Evolutionary conservation across 2,888 invertebrate species (phyloP), one percentile per base, ranked within the genome.

Genomic region (Tuberolachnus salignus): DNA sequence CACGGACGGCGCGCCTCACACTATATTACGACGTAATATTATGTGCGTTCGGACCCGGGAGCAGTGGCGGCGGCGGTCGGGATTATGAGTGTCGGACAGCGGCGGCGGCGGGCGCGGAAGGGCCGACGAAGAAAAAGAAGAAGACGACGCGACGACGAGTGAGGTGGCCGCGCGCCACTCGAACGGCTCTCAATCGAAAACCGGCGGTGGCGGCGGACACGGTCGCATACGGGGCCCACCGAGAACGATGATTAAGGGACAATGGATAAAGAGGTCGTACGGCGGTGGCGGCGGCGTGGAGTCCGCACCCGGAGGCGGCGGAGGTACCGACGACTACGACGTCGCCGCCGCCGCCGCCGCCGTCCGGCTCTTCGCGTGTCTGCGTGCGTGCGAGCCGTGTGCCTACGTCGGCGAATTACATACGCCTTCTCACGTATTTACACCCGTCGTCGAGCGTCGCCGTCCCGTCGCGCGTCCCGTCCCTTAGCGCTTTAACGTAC

Each of bases 381-480:
- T 53, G 55, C 46, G 71, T 49, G 26, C 10, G 57, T 9, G 64
- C 16, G 44, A 4, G 34, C 2, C 9, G 42, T 51, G 55, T 16
- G 75, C 55, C 69, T 59, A 67, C 78, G 78, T 78, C 78, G 59
- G 78, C 78, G 69, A 69, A 78, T 78, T 69, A 69, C 69, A 78
- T 59, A 69, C 78, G 78, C 78, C 78, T 59, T 78, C 78, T 78
- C 78, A 78, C 78, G 78, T 78, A 78, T 69, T 78, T 78, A 78
- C 78, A 78, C 78, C 61, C 64, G 53, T 73, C 49, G 61, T 16
- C 21, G 23, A 19, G 21, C 51, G 46, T 10, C 23, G 23, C n/a
- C 46, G n/a, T 3, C 8, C 13, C 34, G 53, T 9, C 23, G 10
- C 49, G 10, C 66, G 4, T 21, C 23, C 23, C 57, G 1, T 63